Conservation (phyloP, 2,113 vertebrate genomes). For the Thymallus thymallus region DNA sequence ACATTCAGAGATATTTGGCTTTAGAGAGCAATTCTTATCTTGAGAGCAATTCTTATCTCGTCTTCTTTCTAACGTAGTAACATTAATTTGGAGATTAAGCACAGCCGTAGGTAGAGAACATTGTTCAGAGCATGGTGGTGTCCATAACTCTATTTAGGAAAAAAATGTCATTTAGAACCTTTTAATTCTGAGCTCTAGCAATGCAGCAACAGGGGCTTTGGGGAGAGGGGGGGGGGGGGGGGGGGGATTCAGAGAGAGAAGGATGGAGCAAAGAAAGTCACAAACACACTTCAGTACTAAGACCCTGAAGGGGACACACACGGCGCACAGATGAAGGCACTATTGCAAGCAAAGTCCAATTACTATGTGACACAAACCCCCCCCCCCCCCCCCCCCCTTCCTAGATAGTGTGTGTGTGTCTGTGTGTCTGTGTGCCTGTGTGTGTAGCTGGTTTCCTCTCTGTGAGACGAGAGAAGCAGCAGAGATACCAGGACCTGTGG, state of each 20-base stretch:
- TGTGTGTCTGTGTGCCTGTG: slow-evolving; percentile 1
- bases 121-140: too few species aligned
- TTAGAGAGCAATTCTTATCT: too few species aligned
- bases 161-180: too few species aligned
- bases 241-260: neutral
- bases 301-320: slow-evolving; percentile 6
- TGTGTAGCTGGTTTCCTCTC: neutral
- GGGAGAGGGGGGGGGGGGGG: neutral
- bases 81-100: too few species aligned
- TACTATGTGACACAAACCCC: slow-evolving; percentile 66
- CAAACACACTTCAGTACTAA: slow-evolving; percentile 20
- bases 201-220: slow-evolving; percentile 70
- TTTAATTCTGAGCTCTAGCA: slow-evolving; percentile 2
- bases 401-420: slow-evolving; percentile 8
- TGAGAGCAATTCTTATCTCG: too few species aligned
- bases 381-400: too few species aligned
- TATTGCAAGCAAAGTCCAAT: slow-evolving; percentile 78
- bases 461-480: slow-evolving; percentile 10
- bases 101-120: too few species aligned
- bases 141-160: too few species aligned
- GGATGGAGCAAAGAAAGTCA: neutral
- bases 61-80: too few species aligned
- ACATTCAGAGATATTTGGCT: too few species aligned
- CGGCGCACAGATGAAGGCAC: too few species aligned
- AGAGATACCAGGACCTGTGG: slow-evolving; percentile 21